phyloP scores from a whole-genome alignment of 1,140 invertebrate genomes.

The Ostrea denselamellosa region DNA sequence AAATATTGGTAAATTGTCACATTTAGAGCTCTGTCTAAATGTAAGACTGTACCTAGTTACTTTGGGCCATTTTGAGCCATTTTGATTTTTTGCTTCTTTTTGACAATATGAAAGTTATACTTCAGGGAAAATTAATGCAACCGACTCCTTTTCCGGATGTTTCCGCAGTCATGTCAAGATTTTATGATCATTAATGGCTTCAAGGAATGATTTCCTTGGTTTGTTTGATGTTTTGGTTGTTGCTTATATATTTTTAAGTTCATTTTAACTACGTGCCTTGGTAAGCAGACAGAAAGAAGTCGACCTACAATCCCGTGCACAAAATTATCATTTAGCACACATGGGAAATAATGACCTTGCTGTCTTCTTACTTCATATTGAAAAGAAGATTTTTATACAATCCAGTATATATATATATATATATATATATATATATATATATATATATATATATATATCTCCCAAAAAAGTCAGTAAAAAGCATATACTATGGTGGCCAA shows the following conservation, averaged over 20 bases:
- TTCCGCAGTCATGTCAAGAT: background rate
- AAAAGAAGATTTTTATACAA: background rate
- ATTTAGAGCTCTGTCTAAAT: background rate
- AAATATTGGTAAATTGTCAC: background rate
- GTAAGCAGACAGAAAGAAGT: background rate
- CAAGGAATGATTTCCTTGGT: background rate
- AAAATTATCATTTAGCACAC: background rate
- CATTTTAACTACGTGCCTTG: background rate
- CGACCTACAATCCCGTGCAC: background rate
- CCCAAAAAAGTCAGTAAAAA: no score
- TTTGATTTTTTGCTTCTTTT: conserved; percentile 12
- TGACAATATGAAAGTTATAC: background rate
- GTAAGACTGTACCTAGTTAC: background rate
- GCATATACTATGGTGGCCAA: no score
- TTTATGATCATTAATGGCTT: conserved; percentile 11
- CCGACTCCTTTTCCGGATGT: background rate
- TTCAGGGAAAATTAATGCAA: conserved; percentile 7
- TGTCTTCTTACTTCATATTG: background rate
- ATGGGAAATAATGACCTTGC: background rate
- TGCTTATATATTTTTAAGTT: background rate
- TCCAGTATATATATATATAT: no score
- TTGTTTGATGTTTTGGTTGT: background rate
- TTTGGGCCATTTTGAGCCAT: background rate
- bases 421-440: no score
- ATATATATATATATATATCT: no score